phyloP scores from a whole-genome alignment of 2,797 vertebrate genomes.

The Phaenicophaeus curvirostris region DNA sequence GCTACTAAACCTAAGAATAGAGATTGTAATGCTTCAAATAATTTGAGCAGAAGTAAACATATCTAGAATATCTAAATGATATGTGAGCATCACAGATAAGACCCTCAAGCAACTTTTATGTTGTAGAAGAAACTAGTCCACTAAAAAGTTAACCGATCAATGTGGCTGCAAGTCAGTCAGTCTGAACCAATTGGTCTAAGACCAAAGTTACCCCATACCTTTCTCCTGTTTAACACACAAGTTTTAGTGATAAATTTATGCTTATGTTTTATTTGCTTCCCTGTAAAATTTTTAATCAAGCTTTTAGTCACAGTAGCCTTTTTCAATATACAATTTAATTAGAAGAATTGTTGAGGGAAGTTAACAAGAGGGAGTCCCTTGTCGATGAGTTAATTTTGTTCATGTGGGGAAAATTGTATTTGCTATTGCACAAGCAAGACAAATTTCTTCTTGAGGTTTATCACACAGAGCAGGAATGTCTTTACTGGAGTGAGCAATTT shows the following conservation, averaged over 20 bases:
- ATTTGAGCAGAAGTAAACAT: not conserved
- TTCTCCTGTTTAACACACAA: not conserved
- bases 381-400: not conserved
- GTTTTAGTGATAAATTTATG: not conserved
- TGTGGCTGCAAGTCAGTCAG: not conserved
- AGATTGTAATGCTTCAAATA: not conserved
- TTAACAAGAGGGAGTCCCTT: not conserved
- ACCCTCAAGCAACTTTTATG: not conserved
- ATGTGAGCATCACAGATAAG: not conserved
- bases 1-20: not conserved
- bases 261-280: not conserved
- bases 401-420: not conserved
- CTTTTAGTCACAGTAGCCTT: not conserved
- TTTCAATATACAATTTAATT: not conserved
- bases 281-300: not conserved
- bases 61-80: not conserved
- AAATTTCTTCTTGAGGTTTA: not conserved
- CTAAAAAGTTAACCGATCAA: not conserved
- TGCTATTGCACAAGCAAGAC: not conserved
- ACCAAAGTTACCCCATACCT: not conserved
- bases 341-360: not conserved
- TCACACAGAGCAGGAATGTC: not conserved
- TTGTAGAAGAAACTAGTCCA: not conserved
- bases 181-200: not conserved
- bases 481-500: not conserved